A percentile compares a stretch with the other conserved stretches of the same genome.
phyloP scores from a whole-genome alignment of 2,113 vertebrate genomes.

The Glaucidium brasilianum region DNA sequence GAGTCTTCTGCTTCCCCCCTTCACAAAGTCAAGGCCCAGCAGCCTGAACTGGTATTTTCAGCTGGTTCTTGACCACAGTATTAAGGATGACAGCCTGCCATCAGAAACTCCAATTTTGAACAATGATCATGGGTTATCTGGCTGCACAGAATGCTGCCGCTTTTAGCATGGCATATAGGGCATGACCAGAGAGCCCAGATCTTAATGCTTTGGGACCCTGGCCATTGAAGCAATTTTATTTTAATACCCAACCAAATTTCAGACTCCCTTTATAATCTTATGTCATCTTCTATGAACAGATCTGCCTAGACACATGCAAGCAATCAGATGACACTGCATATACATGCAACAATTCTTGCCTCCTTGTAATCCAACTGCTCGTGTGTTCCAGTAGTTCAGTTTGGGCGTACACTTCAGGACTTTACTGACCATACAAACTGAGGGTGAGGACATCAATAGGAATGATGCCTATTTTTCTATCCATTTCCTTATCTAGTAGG shows the following conservation, averaged over 20 bases:
- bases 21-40: background rate
- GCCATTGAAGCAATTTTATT: background rate
- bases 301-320: background rate
- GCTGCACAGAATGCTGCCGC: background rate
- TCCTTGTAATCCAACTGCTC: background rate
- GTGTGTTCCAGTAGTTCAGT: background rate
- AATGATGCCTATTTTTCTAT: background rate
- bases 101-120: background rate
- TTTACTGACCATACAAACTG: background rate
- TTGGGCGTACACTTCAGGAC: background rate
- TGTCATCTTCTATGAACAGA: background rate
- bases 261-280: background rate
- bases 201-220: background rate
- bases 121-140: background rate
- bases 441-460: background rate
- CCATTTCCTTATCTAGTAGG: background rate
- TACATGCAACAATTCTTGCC: background rate
- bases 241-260: background rate
- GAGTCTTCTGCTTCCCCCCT: background rate
- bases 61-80: background rate
- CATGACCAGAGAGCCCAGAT: background rate
- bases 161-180: background rate
- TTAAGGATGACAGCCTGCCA: background rate
- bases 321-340: background rate
- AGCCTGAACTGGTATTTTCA: background rate